These are phyloP conservation scores for Zapus hudsonius DNA, from an alignment of 2,113 vertebrate species.

Conservation along the genomic window DNA sequence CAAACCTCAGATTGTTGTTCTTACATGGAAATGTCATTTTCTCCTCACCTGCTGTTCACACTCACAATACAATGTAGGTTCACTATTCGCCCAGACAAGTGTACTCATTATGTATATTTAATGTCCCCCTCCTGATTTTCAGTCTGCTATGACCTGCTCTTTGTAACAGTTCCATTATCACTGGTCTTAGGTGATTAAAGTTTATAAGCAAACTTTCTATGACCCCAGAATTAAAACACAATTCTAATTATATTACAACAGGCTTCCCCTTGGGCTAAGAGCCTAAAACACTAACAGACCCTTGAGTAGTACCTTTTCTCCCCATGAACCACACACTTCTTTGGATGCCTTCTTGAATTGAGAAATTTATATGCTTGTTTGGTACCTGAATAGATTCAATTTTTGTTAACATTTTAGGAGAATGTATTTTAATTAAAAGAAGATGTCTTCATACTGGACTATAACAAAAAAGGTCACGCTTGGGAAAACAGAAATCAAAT, in stretches of 20 bases:
- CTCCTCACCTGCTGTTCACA: not conserved
- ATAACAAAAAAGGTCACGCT: not conserved
- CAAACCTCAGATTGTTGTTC: not conserved
- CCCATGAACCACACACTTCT: conserved; percentile 25
- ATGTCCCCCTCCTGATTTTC: not conserved
- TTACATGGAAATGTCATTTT: not conserved
- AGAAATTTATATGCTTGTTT: conserved; percentile 38
- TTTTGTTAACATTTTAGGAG: not conserved
- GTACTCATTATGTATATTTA: conserved; percentile 12
- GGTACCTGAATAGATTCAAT: not conserved
- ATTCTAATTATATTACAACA: not conserved
- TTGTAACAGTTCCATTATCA: not conserved
- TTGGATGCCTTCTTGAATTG: not conserved
- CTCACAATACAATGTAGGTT: not conserved
- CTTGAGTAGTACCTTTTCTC: not conserved
- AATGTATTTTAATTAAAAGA: conserved; percentile 11
- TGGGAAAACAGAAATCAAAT: conserved; percentile 31
- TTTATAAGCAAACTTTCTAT: conserved; percentile 41
- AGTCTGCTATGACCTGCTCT: not conserved
- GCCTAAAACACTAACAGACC: not conserved
- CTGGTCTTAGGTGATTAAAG: not conserved
- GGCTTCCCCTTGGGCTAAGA: not conserved
- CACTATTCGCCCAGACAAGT: not conserved
- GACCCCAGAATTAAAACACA: too few species aligned
- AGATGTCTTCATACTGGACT: not conserved